Conservation (phyloP, 2,797 vertebrate genomes). For the Synanceia verrucosa region DNA sequence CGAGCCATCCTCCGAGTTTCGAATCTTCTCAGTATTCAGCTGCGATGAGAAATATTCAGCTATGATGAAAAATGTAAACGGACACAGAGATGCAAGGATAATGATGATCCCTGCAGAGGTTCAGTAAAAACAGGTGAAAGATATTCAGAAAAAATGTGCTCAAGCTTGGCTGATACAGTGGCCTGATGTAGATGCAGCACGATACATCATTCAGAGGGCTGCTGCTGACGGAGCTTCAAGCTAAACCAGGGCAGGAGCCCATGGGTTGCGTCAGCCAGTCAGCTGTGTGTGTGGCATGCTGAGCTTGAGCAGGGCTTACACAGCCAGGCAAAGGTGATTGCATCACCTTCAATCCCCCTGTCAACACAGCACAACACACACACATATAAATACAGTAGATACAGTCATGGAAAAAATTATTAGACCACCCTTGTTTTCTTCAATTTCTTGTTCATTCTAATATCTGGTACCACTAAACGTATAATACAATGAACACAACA, state of each 20-base stretch:
- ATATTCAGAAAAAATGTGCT: constrained; percentile 42
- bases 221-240: constrained; percentile 26
- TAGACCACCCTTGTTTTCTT: no score
- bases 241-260: constrained; percentile 6
- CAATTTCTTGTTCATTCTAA: no score
- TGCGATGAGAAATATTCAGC: constrained; percentile 43
- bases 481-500: no score
- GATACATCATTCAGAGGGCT: constrained; percentile 50
- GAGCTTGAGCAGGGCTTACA: constrained; percentile 41
- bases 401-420: no score
- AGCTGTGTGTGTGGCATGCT: constrained; percentile 7
- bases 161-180: constrained; percentile 17
- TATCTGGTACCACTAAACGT: no score
- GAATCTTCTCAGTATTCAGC: constrained; percentile 46
- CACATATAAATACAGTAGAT: constrained; percentile 4
- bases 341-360: constrained; percentile 47
- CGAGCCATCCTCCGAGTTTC: constrained; percentile 20
- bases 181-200: constrained; percentile 41
- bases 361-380: constrained; percentile 1
- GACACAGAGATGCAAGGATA: constrained; percentile 8
- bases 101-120: constrained; percentile 37
- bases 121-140: constrained; percentile 15
- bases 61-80: constrained; percentile 44
- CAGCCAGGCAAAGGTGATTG: constrained; percentile 40
- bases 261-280: constrained; percentile 58